Evolutionary conservation across 2,888 invertebrate genomes (phyloP), one percentile per base, ranked within the genome.

Genomic region (Eristalis intricaria): DNA sequence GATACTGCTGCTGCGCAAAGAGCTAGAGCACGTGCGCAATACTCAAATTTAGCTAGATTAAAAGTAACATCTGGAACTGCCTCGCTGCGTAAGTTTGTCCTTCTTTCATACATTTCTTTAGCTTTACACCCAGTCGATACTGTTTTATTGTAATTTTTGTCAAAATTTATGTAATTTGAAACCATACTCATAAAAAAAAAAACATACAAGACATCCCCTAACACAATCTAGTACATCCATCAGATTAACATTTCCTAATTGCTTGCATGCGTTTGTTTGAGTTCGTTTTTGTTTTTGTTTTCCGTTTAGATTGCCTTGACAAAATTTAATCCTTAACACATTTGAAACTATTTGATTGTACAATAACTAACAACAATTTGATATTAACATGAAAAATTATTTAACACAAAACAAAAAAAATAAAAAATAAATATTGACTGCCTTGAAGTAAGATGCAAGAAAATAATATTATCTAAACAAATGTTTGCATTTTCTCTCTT

Each of bases 1-100:
- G 99, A 99, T 94, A 95, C 98, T 89, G 97, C 97, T 91, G 98
- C 98, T 43, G 98, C 96, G 40, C 97, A 97, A 93, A 94, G 98
- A 64, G 98, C 98, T 43, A 96, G 96, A 90, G 97, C 96, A 0
- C 94, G 97, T 56, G 96, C 97, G 43, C 95, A 97, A 90, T 97
- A 97, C 93, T 96, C 97, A 70, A 96, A 96, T 90, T 95, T 97
- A 94, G 95, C 96, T 87, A 94, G 97, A 68, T 95, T 96, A 90
- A 97, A 97, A 94, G 94, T 96, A 89, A 94, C 94, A 92, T 93
- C 94, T 91, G 95, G 94, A 90, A 94, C 94, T 50, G 95, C 95
- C 70, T 95, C 95, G 90, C 94, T 95, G 91, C 97, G 97, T 97
- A 94, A 96, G 97, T 96, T 88, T 82, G 83, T 84, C 65, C 91